Base-by-base conservation (phyloP, 1,140 invertebrate genomes). In the Drosophila kohkoa region DNA sequence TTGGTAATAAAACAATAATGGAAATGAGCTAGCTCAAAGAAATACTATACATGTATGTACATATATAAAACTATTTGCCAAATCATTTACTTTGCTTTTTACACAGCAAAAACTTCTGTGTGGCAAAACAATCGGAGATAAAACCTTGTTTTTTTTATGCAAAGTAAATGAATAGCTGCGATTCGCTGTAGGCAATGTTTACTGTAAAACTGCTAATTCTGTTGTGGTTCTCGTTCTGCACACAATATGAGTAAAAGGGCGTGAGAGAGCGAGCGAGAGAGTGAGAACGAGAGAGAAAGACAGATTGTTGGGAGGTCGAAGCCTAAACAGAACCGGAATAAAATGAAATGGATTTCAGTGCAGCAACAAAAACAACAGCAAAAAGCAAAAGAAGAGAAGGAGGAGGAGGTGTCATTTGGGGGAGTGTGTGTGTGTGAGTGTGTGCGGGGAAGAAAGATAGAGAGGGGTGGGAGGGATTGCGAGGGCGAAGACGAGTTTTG, bases 271-370 rank as follows among this genome's bases (percentile, higher is more conserved):
- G 32, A 41, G 20, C 13, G 15, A 46, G 57, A 25, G 28, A 10
- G 41, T 45, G n/a, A 3, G 63, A 43, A 7, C 1, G 15, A 15
- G 13, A 10, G 13, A 46, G 57, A 35, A 13, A 8, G 41, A 35
- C n/a, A 5, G 63, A 49, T 7, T 10, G 20, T 10, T 25, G 49
- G 41, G 41, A 43, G 41, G 41, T 43, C 15, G 25, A 52, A 68
- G 64, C 35, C 32, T 45, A 74, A 77, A 51, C 59, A 57, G 46
- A 69, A 69, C 54, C 66, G 59, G 58, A 78, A 78, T 78, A 64
- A 75, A 78, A 78, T 70, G 59, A 78, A 75, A 77, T 77, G 71
- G 71, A 74, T 74, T 74, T 74, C 7, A 62, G 71, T 74, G 65
- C 71, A 74, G 55, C 65, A 68, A 41, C 32, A 35, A 51, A 28